Percentiles rank a stretch among this genome's conserved stretches.
Evolutionary conservation across 2,888 invertebrate species (phyloP).

Genomic region (Agrochola macilenta): DNA sequence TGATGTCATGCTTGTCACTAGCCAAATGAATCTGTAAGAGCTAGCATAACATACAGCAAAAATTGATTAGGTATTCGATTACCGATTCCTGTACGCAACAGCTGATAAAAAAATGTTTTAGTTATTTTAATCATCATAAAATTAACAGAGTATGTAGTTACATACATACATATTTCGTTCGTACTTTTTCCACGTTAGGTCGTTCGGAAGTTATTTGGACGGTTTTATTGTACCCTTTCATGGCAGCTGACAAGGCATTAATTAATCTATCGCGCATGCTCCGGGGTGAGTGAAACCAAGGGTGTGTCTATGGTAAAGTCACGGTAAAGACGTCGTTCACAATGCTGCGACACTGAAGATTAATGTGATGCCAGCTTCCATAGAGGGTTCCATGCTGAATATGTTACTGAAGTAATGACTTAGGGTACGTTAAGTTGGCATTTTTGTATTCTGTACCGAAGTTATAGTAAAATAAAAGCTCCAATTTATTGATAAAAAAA

Average conservation of each 20-base stretch:
- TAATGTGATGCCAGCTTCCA: constrained; percentile 13
- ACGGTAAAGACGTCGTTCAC: constrained; percentile 2
- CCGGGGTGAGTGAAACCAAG: constrained; percentile 7
- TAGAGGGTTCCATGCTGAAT: background rate
- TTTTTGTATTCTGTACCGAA: background rate
- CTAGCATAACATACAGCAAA: too few relatives aligned
- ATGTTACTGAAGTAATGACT: background rate
- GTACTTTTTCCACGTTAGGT: constrained; percentile 32
- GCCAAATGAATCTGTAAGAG: background rate
- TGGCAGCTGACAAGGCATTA: constrained; percentile 34
- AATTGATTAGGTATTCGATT: background rate
- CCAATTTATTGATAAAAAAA: too few relatives aligned
- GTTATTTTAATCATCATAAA: constrained; percentile 3
- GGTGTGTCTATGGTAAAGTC: constrained; percentile 27
- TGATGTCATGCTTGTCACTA: background rate
- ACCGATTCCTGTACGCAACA: background rate
- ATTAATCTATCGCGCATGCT: constrained; percentile 45
- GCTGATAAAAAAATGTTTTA: background rate
- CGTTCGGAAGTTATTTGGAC: constrained; percentile 17
- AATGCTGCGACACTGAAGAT: constrained; percentile 18
- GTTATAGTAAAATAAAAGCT: background rate
- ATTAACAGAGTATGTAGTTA: background rate
- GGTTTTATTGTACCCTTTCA: constrained; percentile 29
- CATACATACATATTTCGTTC: background rate
- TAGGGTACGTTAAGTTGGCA: background rate